Conservation (phyloP, 2,797 vertebrate species). For the Brachyalestes nurse region DNA sequence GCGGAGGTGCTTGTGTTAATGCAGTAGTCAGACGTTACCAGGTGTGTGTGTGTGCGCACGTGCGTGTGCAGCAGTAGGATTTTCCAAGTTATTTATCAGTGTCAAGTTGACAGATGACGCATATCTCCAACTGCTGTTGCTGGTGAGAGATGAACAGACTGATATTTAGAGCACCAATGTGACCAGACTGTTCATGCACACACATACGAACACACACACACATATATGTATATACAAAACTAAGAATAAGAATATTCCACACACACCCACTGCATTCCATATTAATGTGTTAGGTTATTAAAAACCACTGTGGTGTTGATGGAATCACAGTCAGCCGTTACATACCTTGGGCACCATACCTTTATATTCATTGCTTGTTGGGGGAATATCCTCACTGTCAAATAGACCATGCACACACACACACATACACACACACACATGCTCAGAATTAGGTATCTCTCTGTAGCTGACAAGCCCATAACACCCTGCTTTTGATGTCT, state of each 20-base stretch:
- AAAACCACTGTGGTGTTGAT: no score
- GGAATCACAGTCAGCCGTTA: neutral
- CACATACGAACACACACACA: neutral
- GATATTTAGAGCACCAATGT: constrained; percentile 6
- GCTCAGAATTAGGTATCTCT: constrained; percentile 9
- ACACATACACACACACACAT: neutral
- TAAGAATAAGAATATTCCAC: neutral
- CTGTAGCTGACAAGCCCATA: neutral
- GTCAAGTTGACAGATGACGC: constrained; percentile 35
- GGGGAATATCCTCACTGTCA: neutral
- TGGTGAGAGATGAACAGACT: constrained; percentile 19
- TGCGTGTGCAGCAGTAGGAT: neutral
- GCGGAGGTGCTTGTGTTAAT: neutral
- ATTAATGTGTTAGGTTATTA: neutral
- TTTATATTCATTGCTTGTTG: no score
- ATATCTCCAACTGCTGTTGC: constrained; percentile 18
- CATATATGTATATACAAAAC: no score
- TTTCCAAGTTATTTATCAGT: constrained; percentile 29
- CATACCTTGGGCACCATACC: neutral
- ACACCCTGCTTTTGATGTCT: constrained; percentile 21
- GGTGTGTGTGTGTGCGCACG: neutral
- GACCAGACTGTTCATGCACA: neutral
- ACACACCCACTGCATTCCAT: neutral
- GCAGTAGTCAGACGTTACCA: neutral
- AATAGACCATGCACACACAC: neutral